Evolutionary conservation across 2,888 invertebrate species (phyloP), one percentile per base, ranked within the genome.

Genomic region (Schizotus pectinicornis): DNA sequence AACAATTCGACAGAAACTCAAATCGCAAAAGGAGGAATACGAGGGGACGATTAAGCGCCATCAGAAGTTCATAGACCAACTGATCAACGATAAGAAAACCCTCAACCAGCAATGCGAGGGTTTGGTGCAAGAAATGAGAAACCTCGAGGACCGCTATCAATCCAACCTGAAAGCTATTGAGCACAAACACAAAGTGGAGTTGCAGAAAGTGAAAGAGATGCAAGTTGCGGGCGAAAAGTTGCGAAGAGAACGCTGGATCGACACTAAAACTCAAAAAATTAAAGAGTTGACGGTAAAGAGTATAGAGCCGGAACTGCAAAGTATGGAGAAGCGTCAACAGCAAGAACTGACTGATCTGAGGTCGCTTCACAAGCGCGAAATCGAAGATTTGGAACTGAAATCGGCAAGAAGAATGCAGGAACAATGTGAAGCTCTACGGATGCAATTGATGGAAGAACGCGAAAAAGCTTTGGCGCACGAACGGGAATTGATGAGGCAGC

Each of bases 251-350:
- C 86, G 89, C 48, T 93, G 94, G 93, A 87, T 93, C 37, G 88
- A 91, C 47, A 87, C 87, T 54, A 92, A 92, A 77, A 92, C 92
- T 2, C 89, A 91, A 70, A 92, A 92, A 80, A 92, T 93, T 50
- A 91, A 93, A 91, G 92, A 93, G 74, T 81, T 92, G 71, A 93
- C 94, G 3, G 90, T 94, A 0, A 93, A 92, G 81, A 92, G 93
- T 0, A 77, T 94, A n/a, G 93, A 94, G 77, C 88, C 91, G 0
- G 94, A 94, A 76, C 82, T 94, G 2, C 85, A 90, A 14, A 88
- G 86, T 68, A 91, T 94, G 88, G 88, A 89, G 32, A 85, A 86
- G 41, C 71, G 82, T 0, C 86, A 88, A 67, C 86, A 88, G 67
- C 84, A 86, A 70, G 87, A 89, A 69, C 77, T 92, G 53, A 80